Evolutionary conservation across 2,797 vertebrate genomes (phyloP), one percentile per base, ranked within the genome.

Genomic region (Halcyon smyrnensis): DNA sequence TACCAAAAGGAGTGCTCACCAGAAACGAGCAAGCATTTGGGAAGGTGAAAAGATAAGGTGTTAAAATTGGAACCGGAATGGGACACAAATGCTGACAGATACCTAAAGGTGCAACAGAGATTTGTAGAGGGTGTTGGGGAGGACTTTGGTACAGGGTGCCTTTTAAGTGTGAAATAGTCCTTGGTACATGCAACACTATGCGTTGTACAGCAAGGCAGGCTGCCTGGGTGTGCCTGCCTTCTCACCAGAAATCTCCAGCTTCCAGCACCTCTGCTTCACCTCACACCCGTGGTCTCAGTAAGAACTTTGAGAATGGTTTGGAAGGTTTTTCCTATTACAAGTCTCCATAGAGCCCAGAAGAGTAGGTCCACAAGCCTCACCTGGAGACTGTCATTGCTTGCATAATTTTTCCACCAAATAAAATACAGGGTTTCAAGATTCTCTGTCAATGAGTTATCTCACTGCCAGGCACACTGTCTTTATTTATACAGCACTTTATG

Each of bases 201-300:
- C 0, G 0, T 8, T 51, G 73, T 18, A 20, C 0, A 1, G 65
- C 28, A 50, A 60, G 9, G 8, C 5, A 41, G 25, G 14, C 32
- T 56, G 79, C 32, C 51, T 77, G 34, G 43, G 4, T 34, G 45
- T 76, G 41, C 48, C 53, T 56, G 39, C 36, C 30, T 39, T n/a
- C 51, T 25, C 36, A 46, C 0, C 0, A 28, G 18, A 39, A 28
- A 25, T 25, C 53, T 48, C 15, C 43, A 8, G 46, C 54, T 60
- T 60, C 9, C 45, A 32, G 34, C 1, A 2, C 34, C 30, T 67
- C 71, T 67, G 39, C 16, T 56, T 65, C 50, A 54, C 32, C 20
- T 83, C 34, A 50, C 45, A 54, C 43, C n/a, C 36, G 6, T n/a
- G 36, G 77, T 19, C 19, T 86, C 34, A 12, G 34, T 25, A 68